Percentiles rank a stretch among this genome's conserved stretches.
phyloP scores from a whole-genome alignment of 2,113 vertebrate species.

The Stigmatopora nigra region DNA sequence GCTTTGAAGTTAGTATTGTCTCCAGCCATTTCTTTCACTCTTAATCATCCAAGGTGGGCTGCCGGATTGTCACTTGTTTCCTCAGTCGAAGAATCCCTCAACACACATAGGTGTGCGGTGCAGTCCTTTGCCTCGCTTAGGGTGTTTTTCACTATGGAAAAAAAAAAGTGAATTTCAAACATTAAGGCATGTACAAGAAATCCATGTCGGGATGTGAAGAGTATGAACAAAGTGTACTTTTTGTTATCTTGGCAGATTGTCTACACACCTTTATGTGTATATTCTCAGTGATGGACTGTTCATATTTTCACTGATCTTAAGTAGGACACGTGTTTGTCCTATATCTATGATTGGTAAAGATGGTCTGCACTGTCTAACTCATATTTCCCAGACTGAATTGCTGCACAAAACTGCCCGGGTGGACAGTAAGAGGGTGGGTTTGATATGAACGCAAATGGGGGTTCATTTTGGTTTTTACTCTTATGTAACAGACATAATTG shows the following conservation, averaged over 20 bases:
- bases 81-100: conserved; percentile 41
- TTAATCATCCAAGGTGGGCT: conserved; percentile 37
- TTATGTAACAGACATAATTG: conserved; percentile 66
- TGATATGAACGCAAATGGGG: conserved; percentile 54
- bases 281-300: conserved; percentile 50
- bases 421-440: conserved; percentile 60
- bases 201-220: conserved; percentile 41
- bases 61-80: conserved; percentile 37
- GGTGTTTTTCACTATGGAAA: conserved; percentile 31
- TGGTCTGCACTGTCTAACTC: conserved; percentile 47
- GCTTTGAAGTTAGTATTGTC: conserved; percentile 37
- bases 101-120: conserved; percentile 38
- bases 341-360: conserved; percentile 43
- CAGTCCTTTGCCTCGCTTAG: conserved; percentile 35
- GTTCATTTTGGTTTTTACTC: conserved; percentile 64
- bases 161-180: conserved; percentile 30
- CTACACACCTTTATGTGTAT: conserved; percentile 42
- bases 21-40: conserved; percentile 22
- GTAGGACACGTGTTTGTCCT: conserved; percentile 35
- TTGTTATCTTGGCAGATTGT: conserved; percentile 29
- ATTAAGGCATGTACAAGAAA: conserved; percentile 19
- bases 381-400: conserved; percentile 53
- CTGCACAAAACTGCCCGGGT: conserved; percentile 63
- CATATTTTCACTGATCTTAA: conserved; percentile 50
- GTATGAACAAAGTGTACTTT: conserved; percentile 39